Evolutionary conservation across 2,797 vertebrate species (phyloP).

Genomic region (Coreius guichenoti): DNA sequence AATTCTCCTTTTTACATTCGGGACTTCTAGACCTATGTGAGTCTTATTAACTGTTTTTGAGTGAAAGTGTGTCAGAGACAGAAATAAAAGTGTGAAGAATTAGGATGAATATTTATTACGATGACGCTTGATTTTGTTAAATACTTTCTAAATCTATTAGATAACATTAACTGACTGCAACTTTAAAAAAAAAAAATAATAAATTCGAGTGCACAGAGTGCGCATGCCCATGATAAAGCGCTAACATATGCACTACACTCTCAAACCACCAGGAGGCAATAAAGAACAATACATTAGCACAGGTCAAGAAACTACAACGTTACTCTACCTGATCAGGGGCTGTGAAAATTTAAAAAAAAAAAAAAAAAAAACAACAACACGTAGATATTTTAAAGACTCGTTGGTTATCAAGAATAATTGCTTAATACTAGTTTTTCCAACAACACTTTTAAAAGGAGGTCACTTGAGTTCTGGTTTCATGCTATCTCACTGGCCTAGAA

Average conservation of each 20-base stretch:
- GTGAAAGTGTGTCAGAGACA: background rate
- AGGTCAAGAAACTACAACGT: background rate
- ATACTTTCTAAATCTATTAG: background rate
- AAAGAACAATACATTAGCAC: background rate
- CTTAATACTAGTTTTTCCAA: background rate
- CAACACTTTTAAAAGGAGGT: background rate
- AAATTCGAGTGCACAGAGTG: background rate
- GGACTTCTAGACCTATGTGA: background rate
- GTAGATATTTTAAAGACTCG: background rate
- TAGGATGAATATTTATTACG: background rate
- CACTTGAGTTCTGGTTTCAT: background rate
- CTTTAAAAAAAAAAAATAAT: too few species aligned
- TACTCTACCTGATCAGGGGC: background rate
- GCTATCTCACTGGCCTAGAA: slow-evolving; percentile 29
- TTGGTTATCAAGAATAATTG: background rate
- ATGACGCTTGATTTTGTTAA: background rate
- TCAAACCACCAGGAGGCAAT: slow-evolving; percentile 1
- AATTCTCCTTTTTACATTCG: background rate
- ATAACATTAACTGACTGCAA: too few species aligned
- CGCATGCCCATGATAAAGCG: background rate
- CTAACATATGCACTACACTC: background rate
- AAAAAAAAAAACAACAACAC: background rate
- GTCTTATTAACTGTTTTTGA: background rate
- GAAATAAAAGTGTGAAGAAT: background rate
- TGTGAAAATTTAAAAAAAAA: background rate